Evolutionary conservation across 2,888 invertebrate species (phyloP), one percentile per base, ranked within the genome.

Genomic region (Tetranychus truncatus): DNA sequence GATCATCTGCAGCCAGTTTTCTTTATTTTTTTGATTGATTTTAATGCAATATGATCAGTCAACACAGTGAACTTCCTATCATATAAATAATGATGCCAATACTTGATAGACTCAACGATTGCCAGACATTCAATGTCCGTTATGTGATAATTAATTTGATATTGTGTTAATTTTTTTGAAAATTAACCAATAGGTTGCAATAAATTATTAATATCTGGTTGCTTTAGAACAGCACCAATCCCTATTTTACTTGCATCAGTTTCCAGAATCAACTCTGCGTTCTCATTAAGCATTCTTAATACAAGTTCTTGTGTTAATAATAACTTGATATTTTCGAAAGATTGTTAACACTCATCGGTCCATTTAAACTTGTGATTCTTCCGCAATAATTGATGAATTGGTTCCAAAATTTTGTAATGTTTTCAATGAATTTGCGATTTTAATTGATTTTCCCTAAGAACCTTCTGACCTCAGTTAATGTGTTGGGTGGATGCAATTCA

Each of bases 351-450:
- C 21, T 72, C 45, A 66, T 45, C 34, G 34, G 34, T 21, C 74
- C 75, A 74, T 73, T 65, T 1, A 74, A 77, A 74, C 7, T 18
- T 5, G 3, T 44, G 1, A 76, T 74, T 65, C 66, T 69, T 75
- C 8, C 65, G 18, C 71, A 75, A 55, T 7, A 76, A 15, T 9
- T 11, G 2, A 55, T 73, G 66, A n/a, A 75, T 15, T 45, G 76
- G 76, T 55, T 20, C 18, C 1, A 75, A 45, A 11, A 72, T 44
- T 71, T 76, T 24, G 45, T 45, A n/a, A 44, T 34, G 66, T 73
- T 73, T 5, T 46, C 24, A 15, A 80, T 75, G 65, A 78, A 79
- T 44, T 77, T 75, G 7, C 79, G 75, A 34, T 79, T 80, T 69
- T 78, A 80, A 20, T 77, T 76, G 45, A 69, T 67, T 9, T 78